These are phyloP conservation scores for Valencia hispanica DNA, from an alignment of 2,797 vertebrate species.

Conservation along the genomic window DNA sequence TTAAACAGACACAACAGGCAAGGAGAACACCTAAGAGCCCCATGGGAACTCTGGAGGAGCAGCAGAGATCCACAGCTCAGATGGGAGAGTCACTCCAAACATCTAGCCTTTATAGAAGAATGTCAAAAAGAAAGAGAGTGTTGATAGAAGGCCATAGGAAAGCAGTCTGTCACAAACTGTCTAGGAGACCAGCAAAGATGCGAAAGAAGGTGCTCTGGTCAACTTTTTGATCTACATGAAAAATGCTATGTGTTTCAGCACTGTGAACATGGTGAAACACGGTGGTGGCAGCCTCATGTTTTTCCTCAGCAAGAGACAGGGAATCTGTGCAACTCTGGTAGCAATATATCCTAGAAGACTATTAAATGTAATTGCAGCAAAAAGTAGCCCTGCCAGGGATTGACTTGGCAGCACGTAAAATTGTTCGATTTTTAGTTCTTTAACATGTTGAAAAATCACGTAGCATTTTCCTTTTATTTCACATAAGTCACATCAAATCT, in stretches of 20 bases:
- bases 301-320: not conserved
- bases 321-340: not conserved
- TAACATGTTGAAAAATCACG: not conserved
- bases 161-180: not conserved
- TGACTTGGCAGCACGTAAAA: not conserved
- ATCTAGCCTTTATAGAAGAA: no score
- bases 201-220: no score
- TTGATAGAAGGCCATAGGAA: not conserved
- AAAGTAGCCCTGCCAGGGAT: not conserved
- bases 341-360: not conserved
- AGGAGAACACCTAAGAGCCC: no score
- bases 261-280: not conserved
- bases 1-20: no score
- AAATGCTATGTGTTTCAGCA: not conserved
- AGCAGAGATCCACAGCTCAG: no score
- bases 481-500: not conserved
- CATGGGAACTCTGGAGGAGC: no score
- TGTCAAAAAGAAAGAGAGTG: not conserved
- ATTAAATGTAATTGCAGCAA: not conserved
- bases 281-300: no score
- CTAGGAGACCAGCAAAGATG: not conserved
- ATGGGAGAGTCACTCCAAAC: no score
- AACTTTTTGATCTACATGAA: not conserved
- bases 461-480: not conserved
- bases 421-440: not conserved